Conservation (phyloP, 2,888 invertebrate genomes). For the Melieria crassipennis region DNA sequence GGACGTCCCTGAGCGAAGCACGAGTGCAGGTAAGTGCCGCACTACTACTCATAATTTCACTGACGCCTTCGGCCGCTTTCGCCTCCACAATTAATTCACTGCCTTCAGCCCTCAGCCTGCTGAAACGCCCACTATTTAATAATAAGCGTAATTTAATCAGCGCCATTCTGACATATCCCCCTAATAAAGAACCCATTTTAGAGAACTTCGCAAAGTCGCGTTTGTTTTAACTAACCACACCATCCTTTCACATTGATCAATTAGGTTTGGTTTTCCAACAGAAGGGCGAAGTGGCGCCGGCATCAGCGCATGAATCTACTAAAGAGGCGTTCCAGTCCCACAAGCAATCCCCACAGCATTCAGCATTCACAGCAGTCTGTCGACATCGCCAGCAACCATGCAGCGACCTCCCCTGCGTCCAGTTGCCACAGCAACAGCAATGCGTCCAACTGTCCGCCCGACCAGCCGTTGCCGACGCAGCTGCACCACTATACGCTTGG, state of each 20-base stretch:
- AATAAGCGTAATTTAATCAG: too few species aligned
- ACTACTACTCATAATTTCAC: not conserved
- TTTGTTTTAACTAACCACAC: slow-evolving; percentile 63
- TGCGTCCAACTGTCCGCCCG: slow-evolving; percentile 51
- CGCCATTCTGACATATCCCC: too few species aligned
- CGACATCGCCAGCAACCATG: slow-evolving; percentile 30
- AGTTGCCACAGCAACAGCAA: slow-evolving; percentile 56
- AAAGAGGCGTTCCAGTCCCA: slow-evolving; percentile 73
- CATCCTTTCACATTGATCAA: slow-evolving; percentile 68
- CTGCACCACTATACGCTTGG: slow-evolving; percentile 49
- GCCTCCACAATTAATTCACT: not conserved
- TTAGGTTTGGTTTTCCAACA: slow-evolving; percentile 99
- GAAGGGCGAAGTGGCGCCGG: slow-evolving; percentile 97
- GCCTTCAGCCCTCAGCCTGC: too few species aligned
- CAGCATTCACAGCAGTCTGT: slow-evolving; percentile 39
- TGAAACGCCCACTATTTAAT: too few species aligned
- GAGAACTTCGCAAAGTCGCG: slow-evolving; percentile 32
- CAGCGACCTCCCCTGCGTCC: slow-evolving; percentile 53
- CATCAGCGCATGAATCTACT: slow-evolving; percentile 95
- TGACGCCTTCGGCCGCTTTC: not conserved
- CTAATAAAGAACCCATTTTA: slow-evolving; percentile 9
- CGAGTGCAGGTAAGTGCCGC: slow-evolving; percentile 82
- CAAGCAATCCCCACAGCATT: slow-evolving; percentile 42
- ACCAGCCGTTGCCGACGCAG: slow-evolving; percentile 44
- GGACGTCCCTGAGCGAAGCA: slow-evolving; percentile 92